Conservation (phyloP, 2,797 vertebrate genomes). For the Epinephelus coioides region DNA sequence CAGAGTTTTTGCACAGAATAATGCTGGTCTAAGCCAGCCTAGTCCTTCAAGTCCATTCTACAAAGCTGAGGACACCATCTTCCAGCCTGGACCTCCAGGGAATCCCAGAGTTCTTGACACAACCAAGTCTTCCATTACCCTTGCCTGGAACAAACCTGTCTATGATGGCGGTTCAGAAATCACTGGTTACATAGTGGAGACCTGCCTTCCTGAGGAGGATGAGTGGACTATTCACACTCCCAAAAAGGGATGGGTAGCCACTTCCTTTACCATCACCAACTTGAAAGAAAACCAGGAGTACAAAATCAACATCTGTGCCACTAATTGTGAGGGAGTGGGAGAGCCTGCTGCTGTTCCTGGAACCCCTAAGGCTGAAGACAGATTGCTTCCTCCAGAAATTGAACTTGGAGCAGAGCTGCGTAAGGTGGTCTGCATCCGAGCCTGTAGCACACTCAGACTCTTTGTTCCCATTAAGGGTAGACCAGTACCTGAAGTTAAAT, state of each 20-base stretch:
- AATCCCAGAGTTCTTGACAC: constrained; percentile 97
- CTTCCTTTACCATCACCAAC: constrained; percentile 94
- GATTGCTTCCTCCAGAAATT: constrained; percentile 94
- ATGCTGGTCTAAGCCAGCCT: constrained; percentile 94
- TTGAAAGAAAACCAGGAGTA: constrained; percentile 98
- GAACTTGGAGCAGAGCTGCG: constrained; percentile 97
- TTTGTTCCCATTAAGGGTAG: constrained; percentile 98
- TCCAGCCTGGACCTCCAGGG: constrained; percentile 97
- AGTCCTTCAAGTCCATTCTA: constrained; percentile 94
- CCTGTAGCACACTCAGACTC: constrained; percentile 95
- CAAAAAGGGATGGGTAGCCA: constrained; percentile 91
- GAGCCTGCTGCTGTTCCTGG: constrained; percentile 95
- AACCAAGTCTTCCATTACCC: constrained; percentile 95
- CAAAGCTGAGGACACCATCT: constrained; percentile 96
- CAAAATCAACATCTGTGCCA: constrained; percentile 96
- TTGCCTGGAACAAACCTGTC: constrained; percentile 98
- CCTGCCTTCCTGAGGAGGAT: constrained; percentile 95
- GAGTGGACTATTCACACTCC: constrained; percentile 98
- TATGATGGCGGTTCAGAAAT: constrained; percentile 99
- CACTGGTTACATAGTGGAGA: constrained; percentile 97
- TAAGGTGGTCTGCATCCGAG: constrained; percentile 95
- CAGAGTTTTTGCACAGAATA: constrained; percentile 96
- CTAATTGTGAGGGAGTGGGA: constrained; percentile 96
- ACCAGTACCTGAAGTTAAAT: constrained; percentile 97
- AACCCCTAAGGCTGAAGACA: constrained; percentile 95